Evolutionary conservation across 2,113 vertebrate genomes (phyloP).

Genomic region (Varanus komodoensis): DNA sequence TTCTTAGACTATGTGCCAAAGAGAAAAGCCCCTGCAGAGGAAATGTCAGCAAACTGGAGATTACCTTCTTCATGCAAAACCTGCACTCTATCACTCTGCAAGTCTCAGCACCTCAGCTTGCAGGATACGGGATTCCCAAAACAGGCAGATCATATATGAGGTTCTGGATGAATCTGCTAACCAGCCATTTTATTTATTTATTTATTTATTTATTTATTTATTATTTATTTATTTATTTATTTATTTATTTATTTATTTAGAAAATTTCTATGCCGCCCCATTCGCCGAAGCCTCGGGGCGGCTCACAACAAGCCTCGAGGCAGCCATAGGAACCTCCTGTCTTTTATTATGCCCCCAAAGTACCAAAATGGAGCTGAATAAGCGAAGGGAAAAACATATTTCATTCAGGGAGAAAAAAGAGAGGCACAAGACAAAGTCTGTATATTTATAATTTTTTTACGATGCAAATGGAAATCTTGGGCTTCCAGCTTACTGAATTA

Average conservation of each 20-base stretch:
- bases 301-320: no score
- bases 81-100: background rate
- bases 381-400: constrained; percentile 67
- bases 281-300: no score
- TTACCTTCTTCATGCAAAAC: background rate
- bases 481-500: constrained; percentile 61
- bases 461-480: constrained; percentile 42
- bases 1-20: background rate
- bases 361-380: constrained; percentile 52
- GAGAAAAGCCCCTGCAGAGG: background rate
- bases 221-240: no score
- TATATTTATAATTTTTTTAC: constrained; percentile 61
- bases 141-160: background rate
- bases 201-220: no score
- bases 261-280: no score
- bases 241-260: no score
- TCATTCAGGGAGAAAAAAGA: constrained; percentile 40
- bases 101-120: background rate
- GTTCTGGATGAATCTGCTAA: constrained; percentile 45
- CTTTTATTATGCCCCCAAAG: constrained; percentile 50
- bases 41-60: background rate
- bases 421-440: constrained; percentile 49
- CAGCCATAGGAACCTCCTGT: background rate
- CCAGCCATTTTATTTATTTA: no score
- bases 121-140: no score